phyloP scores from a whole-genome alignment of 2,113 vertebrate species.

The Alectura lathami region DNA sequence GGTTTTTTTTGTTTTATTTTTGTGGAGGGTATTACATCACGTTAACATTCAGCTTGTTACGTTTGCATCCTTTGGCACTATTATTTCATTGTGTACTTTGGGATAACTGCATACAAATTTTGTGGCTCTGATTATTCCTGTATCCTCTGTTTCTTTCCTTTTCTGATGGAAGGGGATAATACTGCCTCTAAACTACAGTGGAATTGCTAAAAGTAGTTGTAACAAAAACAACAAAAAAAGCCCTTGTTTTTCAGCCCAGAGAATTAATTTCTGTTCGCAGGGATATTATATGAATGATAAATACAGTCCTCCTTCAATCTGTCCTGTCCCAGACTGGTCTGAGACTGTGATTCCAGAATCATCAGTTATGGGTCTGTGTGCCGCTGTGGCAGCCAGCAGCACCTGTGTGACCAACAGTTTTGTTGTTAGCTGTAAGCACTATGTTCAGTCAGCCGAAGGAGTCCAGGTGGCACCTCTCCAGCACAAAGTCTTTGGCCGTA shows the following conservation, averaged over 20 bases:
- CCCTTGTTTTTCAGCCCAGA: background rate
- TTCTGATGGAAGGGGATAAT: background rate
- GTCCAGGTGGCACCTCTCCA: background rate
- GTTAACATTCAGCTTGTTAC: background rate
- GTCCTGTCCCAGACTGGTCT: fast-evolving
- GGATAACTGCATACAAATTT: background rate
- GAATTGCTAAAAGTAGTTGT: background rate
- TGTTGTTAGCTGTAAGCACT: background rate
- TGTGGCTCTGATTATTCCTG: background rate
- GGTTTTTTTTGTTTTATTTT: background rate
- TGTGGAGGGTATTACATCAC: background rate
- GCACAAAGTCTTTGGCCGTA: background rate
- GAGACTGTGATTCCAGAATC: background rate
- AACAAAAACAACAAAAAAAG: background rate
- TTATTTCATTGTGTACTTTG: slow-evolving; percentile 14
- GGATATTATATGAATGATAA: background rate
- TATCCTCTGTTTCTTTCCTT: background rate
- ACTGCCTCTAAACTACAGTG: background rate
- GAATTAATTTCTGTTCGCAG: background rate
- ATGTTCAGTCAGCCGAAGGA: background rate
- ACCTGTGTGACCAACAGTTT: background rate
- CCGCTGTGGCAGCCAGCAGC: background rate
- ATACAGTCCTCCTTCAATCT: background rate
- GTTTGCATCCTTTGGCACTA: background rate
- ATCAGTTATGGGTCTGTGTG: background rate